Evolutionary conservation across 2,113 vertebrate genomes (phyloP), one percentile per base, ranked within the genome.

Genomic region (Psophia crepitans): DNA sequence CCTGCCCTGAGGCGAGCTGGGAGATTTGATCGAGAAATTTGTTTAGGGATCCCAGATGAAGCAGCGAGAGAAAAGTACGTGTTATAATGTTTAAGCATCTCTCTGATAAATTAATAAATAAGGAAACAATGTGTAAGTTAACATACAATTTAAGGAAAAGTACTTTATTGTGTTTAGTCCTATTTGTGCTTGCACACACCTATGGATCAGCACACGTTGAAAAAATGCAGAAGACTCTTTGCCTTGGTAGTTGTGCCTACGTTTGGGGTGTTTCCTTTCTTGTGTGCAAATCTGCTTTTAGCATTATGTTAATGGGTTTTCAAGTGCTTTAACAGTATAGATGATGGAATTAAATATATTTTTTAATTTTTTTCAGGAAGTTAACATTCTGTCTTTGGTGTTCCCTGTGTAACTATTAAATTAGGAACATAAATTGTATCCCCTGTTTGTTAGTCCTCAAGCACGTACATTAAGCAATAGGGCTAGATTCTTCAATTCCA

Each of bases 11-110:
- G 99, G 57, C 97, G 99, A 33, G 99, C 99, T 1, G 99, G 99
- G 12, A 99, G 99, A 84, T 99, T 99, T 14, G 99, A 99, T 97
- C 91, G 98, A 91, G 99, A 99, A 93, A 99, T 99, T 97, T 99
- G 99, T 95, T 96, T 99, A 9, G 99, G 99, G 9, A 99, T 99
- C 89, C 99, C 99, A 2, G 99, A 99, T 63, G 99, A 99, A 97
- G 97, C 82, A 3, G 98, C 99, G 35, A 99, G 99, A 71, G 98
- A 99, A 90, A 99, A 98, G 99, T 99, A 93, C 4, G 79, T 92
- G 24, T 56, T 80, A 24, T 0, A 32, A 74, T 88, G 16, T 75
- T 85, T 27, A 80, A 80, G 19, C 24, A 86, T 21, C 26, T 75
- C 71, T 75, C 78, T 63, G 19, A 26, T 81, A 41, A 5, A 6